These are phyloP conservation scores for Geodia barretti DNA, from an alignment of 37 sponge, comb jelly and placozoan genomes.

Conservation along the genomic window DNA sequence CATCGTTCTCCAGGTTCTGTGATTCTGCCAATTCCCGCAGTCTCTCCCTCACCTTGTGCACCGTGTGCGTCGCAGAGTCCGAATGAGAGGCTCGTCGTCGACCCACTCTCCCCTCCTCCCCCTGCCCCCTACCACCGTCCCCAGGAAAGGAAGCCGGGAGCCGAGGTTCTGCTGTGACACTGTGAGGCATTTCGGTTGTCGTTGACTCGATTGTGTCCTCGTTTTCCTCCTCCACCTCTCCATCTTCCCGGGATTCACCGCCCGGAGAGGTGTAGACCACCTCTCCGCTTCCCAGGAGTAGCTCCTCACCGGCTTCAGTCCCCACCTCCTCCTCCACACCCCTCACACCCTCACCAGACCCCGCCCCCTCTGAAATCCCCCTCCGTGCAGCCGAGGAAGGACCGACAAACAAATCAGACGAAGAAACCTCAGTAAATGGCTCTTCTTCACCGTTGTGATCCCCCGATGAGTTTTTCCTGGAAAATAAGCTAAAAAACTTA, in stretches of 20 bases:
- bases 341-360: not conserved
- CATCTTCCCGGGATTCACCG: not conserved
- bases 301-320: not conserved
- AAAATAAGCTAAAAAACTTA: not conserved
- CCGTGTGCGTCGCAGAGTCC: conserved; percentile 9
- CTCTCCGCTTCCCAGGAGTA: not conserved
- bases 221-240: not conserved
- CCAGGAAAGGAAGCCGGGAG: conserved; percentile 13
- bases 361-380: not conserved
- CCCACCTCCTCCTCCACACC: not conserved
- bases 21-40: conserved; percentile 38
- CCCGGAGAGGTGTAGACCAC: not conserved
- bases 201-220: not conserved
- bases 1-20: not conserved
- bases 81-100: conserved; percentile 15
- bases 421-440: conserved; percentile 28
- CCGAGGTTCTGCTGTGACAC: not conserved
- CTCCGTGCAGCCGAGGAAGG: not conserved
- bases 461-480: not conserved
- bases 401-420: not conserved
- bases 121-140: not conserved
- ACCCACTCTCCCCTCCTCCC: not conserved
- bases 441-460: not conserved
- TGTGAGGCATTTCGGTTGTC: not conserved
- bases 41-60: conserved; percentile 26